Percentiles rank a stretch among this genome's conserved stretches.
phyloP scores from a whole-genome alignment of 2,888 invertebrate species.

The Plusia festucae region DNA sequence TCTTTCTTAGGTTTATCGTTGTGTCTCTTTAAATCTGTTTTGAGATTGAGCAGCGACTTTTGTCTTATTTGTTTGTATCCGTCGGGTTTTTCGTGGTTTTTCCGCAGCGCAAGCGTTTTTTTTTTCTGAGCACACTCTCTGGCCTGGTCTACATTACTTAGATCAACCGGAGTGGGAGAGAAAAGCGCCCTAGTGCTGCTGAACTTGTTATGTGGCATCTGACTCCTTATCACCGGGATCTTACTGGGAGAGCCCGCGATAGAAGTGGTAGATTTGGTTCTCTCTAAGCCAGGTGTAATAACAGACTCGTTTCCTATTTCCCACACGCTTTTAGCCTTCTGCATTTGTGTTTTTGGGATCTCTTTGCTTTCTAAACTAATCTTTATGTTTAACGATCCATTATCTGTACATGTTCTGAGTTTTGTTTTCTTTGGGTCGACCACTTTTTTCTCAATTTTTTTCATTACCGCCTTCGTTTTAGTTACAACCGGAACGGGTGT shows the following conservation, averaged over 20 bases:
- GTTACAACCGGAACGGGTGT: slow-evolving; percentile 85
- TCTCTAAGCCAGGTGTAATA: slow-evolving; percentile 80
- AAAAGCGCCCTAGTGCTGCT: slow-evolving; percentile 87
- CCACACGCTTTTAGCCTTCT: slow-evolving; percentile 88
- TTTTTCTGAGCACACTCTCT: slow-evolving; percentile 89
- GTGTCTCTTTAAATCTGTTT: slow-evolving; percentile 79
- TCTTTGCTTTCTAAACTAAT: slow-evolving; percentile 76
- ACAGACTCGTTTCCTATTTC: slow-evolving; percentile 85
- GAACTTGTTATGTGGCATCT: slow-evolving; percentile 85
- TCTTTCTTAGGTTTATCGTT: slow-evolving; percentile 83
- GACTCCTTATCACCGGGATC: slow-evolving; percentile 90
- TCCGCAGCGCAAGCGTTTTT: slow-evolving; percentile 75
- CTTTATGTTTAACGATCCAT: slow-evolving; percentile 81
- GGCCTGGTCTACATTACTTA: slow-evolving; percentile 87
- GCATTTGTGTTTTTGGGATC: slow-evolving; percentile 81
- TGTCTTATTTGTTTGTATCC: slow-evolving; percentile 82
- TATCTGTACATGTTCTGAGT: slow-evolving; percentile 79
- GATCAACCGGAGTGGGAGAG: slow-evolving; percentile 90
- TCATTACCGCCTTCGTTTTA: slow-evolving; percentile 81
- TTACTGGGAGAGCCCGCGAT: slow-evolving; percentile 90
- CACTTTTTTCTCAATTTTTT: slow-evolving; percentile 82
- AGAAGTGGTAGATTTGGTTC: slow-evolving; percentile 87
- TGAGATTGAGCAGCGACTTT: slow-evolving; percentile 84
- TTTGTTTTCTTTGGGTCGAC: slow-evolving; percentile 83
- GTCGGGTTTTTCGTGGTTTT: slow-evolving; percentile 79